These are phyloP conservation scores for Neotoxoptera formosana DNA, from an alignment of 1,140 invertebrate genomes.

Conservation along the genomic window DNA sequence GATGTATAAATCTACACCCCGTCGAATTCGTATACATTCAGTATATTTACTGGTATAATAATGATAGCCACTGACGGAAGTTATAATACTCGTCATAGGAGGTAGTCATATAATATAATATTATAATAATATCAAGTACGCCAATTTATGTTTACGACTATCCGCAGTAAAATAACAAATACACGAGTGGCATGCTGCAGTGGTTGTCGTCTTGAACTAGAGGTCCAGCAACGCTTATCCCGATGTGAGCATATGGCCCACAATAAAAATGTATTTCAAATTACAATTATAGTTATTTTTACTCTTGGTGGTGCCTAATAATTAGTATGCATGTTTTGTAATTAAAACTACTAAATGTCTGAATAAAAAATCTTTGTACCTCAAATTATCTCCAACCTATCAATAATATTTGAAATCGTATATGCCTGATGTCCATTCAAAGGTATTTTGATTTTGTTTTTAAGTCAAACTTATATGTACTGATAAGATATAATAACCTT, in stretches of 20 bases:
- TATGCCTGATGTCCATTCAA: no score
- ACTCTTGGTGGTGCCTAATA: neutral
- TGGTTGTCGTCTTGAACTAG: neutral
- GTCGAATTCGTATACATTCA: neutral
- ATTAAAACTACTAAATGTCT: neutral
- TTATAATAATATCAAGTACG: neutral
- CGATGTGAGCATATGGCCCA: neutral
- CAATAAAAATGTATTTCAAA: neutral
- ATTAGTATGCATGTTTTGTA: neutral
- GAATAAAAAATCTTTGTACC: no score
- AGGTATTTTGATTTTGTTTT: no score
- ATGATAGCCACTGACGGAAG: neutral
- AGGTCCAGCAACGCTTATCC: neutral
- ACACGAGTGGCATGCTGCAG: neutral
- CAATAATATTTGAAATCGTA: no score
- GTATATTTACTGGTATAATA: neutral
- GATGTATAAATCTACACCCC: neutral
- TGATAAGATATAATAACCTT: no score
- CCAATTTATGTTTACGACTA: neutral
- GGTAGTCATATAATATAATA: neutral
- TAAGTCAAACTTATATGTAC: no score
- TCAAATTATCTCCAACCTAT: neutral
- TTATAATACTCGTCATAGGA: neutral
- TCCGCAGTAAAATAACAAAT: neutral
- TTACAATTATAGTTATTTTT: neutral